Percentiles rank a stretch among this genome's conserved stretches.
phyloP scores from a whole-genome alignment of 2,113 vertebrate species.

The Struthidea cinerea region DNA sequence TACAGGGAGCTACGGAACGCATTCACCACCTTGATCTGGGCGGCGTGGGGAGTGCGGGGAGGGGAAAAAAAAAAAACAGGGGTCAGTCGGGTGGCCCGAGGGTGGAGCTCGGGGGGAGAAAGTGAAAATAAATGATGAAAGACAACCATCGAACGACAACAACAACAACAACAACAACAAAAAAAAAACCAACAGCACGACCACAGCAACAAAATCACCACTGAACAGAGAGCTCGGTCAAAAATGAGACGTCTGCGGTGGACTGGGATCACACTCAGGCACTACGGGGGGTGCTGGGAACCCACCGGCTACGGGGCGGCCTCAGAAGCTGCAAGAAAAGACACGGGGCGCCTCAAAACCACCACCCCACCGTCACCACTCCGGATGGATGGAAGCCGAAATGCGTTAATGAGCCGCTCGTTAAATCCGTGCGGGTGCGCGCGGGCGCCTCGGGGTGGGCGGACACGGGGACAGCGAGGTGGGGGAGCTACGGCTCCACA shows the following conservation, averaged over 20 bases:
- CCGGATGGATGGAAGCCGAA: slow-evolving; percentile 26
- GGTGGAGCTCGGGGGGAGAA: background rate
- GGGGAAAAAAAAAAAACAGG: background rate
- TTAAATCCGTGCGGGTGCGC: background rate
- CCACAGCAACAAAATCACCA: slow-evolving; percentile 15
- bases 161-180: background rate
- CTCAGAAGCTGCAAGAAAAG: slow-evolving; percentile 64
- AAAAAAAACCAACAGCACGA: background rate
- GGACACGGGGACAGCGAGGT: background rate
- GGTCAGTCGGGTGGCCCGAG: background rate
- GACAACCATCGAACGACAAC: background rate
- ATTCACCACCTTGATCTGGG: slow-evolving; percentile 96
- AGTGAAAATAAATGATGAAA: background rate
- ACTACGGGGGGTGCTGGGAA: slow-evolving; percentile 30
- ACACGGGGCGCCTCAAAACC: background rate
- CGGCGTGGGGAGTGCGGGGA: background rate
- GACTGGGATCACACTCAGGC: slow-evolving; percentile 52
- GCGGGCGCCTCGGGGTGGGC: background rate
- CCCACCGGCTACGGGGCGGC: slow-evolving; percentile 15
- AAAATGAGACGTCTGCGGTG: slow-evolving; percentile 12
- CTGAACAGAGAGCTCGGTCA: slow-evolving; percentile 41
- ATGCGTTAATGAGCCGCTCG: slow-evolving; percentile 44
- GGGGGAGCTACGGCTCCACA: background rate
- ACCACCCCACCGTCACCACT: background rate
- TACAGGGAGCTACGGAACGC: slow-evolving; percentile 95